A percentile compares a stretch with the other conserved stretches of the same genome.
These are phyloP conservation scores for Epistrophe eligans DNA, from an alignment of 2,888 invertebrate species.

Conservation along the genomic window DNA sequence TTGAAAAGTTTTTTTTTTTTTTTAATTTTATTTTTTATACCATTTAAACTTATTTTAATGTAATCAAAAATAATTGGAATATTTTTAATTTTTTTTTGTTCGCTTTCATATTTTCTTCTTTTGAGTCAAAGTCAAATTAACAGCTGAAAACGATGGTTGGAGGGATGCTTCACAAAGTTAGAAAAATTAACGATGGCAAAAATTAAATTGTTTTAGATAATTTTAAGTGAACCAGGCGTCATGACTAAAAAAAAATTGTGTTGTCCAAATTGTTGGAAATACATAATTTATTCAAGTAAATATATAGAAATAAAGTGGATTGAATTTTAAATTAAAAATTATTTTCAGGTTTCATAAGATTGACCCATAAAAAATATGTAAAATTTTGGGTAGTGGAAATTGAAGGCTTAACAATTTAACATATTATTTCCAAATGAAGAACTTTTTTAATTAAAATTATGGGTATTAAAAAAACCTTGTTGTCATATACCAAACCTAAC, in stretches of 20 bases:
- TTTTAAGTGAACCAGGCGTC: background rate
- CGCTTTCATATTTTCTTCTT: background rate
- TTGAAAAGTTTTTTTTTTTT: slow-evolving; percentile 9
- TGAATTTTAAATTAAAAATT: too few species aligned
- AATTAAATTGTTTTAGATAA: background rate
- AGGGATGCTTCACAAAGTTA: background rate
- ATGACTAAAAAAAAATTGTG: background rate
- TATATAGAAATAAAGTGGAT: too few species aligned
- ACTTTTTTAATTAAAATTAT: too few species aligned
- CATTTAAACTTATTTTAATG: slow-evolving; percentile 15
- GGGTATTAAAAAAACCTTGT: too few species aligned
- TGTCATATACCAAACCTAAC: too few species aligned
- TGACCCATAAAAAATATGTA: too few species aligned
- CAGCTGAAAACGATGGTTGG: background rate
- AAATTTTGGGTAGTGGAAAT: too few species aligned
- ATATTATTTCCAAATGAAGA: too few species aligned
- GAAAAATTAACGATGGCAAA: background rate
- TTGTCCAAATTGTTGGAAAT: background rate
- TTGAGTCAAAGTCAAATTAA: background rate
- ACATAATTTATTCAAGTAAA: too few species aligned
- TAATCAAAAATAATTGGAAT: slow-evolving; percentile 23
- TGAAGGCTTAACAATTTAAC: too few species aligned
- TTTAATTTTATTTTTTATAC: background rate
- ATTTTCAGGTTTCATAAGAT: too few species aligned
- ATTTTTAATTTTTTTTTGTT: background rate